Conservation (phyloP, 2,888 invertebrate genomes). For the Erebia ligea region DNA sequence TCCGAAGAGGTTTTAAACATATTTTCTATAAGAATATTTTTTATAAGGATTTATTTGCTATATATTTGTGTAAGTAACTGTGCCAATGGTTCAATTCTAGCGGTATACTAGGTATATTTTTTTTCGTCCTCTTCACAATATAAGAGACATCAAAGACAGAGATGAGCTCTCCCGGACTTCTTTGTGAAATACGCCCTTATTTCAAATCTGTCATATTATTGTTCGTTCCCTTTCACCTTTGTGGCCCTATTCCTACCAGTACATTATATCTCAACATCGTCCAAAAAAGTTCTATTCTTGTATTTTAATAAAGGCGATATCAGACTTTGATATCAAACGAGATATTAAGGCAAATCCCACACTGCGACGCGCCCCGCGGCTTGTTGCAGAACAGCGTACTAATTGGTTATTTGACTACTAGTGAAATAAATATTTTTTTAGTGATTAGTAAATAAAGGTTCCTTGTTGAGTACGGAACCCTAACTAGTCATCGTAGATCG, state of each 20-base stretch:
- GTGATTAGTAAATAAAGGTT: too few relatives aligned
- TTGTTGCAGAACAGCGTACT: too few relatives aligned
- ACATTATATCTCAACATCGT: neutral
- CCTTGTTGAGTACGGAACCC: too few relatives aligned
- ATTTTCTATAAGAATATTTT: too few relatives aligned
- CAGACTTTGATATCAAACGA: too few relatives aligned
- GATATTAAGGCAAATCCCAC: too few relatives aligned
- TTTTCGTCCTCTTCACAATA: neutral
- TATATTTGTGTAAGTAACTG: too few relatives aligned
- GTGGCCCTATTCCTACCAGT: neutral
- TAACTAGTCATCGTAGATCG: neutral
- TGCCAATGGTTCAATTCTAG: too few relatives aligned
- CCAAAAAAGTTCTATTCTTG: neutral
- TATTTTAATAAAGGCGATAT: neutral
- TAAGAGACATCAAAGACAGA: constrained; percentile 15
- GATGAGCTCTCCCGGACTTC: constrained; percentile 11
- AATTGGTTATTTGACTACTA: too few relatives aligned
- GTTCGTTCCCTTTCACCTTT: constrained; percentile 13
- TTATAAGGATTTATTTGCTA: too few relatives aligned
- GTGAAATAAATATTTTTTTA: too few relatives aligned
- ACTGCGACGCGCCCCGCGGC: too few relatives aligned
- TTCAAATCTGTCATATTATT: constrained; percentile 1
- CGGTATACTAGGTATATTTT: neutral
- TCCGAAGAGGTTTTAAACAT: neutral
- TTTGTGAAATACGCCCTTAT: neutral